A percentile compares a stretch with the other conserved stretches of the same genome.
Conservation (phyloP, 2,888 invertebrate genomes). For the Rambutsinella grinnellia region DNA sequence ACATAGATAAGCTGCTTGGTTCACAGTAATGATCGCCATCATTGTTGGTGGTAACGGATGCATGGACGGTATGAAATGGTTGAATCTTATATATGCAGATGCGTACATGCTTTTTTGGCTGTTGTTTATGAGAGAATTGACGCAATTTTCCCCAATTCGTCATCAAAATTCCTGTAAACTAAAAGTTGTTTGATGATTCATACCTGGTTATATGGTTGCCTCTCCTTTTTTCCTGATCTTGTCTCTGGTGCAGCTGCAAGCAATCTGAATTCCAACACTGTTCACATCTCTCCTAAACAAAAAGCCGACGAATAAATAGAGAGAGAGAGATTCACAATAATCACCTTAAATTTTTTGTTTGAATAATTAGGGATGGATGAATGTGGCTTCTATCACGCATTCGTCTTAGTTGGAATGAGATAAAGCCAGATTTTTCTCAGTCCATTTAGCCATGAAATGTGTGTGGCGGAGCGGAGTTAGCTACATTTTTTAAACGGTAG, state of each 20-base stretch:
- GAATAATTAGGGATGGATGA: not conserved
- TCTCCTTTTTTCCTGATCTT: constrained; percentile 26
- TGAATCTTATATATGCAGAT: not conserved
- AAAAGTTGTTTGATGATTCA: constrained; percentile 63
- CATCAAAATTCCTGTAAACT: constrained; percentile 59
- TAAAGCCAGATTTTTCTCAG: not conserved
- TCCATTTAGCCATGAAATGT: not conserved
- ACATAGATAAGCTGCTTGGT: too few relatives aligned
- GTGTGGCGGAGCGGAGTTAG: not conserved
- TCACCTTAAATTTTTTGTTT: not conserved
- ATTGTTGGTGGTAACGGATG: constrained; percentile 49
- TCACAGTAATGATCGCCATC: too few relatives aligned
- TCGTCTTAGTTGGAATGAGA: not conserved
- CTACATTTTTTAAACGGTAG: too few relatives aligned
- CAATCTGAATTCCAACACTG: constrained; percentile 31
- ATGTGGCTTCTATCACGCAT: not conserved
- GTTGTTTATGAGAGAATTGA: constrained; percentile 52
- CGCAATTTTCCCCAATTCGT: constrained; percentile 65
- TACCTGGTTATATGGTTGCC: constrained; percentile 51
- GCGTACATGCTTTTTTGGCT: too few relatives aligned
- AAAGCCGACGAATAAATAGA: too few relatives aligned
- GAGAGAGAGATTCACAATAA: too few relatives aligned
- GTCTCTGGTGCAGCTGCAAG: constrained; percentile 47
- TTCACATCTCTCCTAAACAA: not conserved
- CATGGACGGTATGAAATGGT: constrained; percentile 8